These are phyloP conservation scores for Epinotia brunnichana DNA, from an alignment of 2,888 invertebrate species.

Conservation along the genomic window DNA sequence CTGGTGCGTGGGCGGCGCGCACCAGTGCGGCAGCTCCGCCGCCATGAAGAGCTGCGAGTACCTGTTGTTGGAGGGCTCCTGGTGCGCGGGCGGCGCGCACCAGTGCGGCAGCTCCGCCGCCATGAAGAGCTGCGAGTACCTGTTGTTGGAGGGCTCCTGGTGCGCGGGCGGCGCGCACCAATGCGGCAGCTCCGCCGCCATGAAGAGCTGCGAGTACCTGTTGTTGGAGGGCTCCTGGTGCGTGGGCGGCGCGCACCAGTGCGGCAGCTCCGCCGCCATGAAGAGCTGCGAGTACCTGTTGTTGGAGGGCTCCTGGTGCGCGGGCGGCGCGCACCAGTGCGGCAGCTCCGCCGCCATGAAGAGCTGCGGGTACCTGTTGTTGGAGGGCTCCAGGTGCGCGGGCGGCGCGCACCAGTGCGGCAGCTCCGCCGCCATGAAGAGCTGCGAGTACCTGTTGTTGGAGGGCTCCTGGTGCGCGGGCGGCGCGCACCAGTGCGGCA, in stretches of 20 bases:
- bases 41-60: slow-evolving; percentile 92
- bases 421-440: slow-evolving; percentile 90
- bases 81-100: slow-evolving; percentile 87
- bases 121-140: slow-evolving; percentile 91
- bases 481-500: slow-evolving; percentile 89
- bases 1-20: slow-evolving; percentile 86
- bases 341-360: slow-evolving; percentile 90
- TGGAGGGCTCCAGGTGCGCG: too few relatives aligned
- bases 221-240: too few relatives aligned
- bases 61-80: too few relatives aligned
- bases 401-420: slow-evolving; percentile 89
- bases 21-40: slow-evolving; percentile 89
- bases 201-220: slow-evolving; percentile 90
- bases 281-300: slow-evolving; percentile 90
- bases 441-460: slow-evolving; percentile 89
- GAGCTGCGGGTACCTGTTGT: slow-evolving; percentile 89
- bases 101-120: slow-evolving; percentile 89
- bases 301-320: too few relatives aligned
- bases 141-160: too few relatives aligned
- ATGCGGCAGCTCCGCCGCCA: slow-evolving; percentile 88
- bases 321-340: slow-evolving; percentile 89
- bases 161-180: slow-evolving; percentile 88
- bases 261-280: slow-evolving; percentile 88
- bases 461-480: too few relatives aligned
- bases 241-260: slow-evolving; percentile 89